Base-by-base conservation (phyloP, 2,797 vertebrate species). In the Heterohyrax brucei region DNA sequence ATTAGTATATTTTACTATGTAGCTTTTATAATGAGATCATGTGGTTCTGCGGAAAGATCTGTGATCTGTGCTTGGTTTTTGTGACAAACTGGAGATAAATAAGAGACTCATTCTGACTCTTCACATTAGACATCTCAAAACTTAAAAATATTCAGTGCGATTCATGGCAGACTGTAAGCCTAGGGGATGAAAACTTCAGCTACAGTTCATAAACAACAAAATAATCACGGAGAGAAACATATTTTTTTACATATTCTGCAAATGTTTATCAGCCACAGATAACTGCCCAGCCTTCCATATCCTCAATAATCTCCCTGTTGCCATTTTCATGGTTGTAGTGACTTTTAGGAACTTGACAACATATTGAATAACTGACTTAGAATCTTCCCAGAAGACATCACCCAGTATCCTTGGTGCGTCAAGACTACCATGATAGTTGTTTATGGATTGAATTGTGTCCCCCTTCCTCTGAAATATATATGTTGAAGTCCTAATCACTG, bases 131-230 rank as follows among this genome's bases (percentile, higher is more conserved):
- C 39, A 19, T 75, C 33, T 73, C 56, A 22, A 28, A n/a, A 61
- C 3, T 2, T n/a, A 28, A 39, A 33, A 48, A 4, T 13, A 4
- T 33, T n/a, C 30, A 12, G 5, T 22, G 0, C 22, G 26, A 0
- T 26, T 28, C 33, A 12, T 12, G 33, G 44, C 44, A 73, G 72
- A 10, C 22, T 5, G 3, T 3, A 21, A 10, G 16, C 16, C 61
- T 53, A 21, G 4, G 19, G 3, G 14, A 13, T 0, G 12, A 22
- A 28, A 48, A 5, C 1, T 75, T 76, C 21, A 33, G 21, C 6
- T 6, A 48, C 44, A 28, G 24, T 48, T 64, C 66, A 33, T 26
- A 44, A 39, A 12, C 48, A 85, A 28, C 64, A 48, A 48, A 82
- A 5, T 4, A 4, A 59, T 0, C 3, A 7, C 5, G 12, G 50